Conservation (phyloP, 2,113 vertebrate species). For the Rhadina sibilatrix region DNA sequence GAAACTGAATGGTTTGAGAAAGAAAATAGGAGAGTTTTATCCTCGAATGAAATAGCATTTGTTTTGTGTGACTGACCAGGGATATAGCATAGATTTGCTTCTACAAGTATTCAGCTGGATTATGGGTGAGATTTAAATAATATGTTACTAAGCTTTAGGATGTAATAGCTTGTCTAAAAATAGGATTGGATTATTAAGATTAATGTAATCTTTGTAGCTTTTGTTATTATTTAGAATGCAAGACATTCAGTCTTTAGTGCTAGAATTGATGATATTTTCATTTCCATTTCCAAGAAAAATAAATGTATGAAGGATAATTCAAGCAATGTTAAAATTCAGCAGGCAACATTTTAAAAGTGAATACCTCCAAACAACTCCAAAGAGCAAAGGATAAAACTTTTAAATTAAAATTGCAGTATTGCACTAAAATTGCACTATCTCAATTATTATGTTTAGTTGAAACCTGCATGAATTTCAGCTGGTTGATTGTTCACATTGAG, state of each 20-base stretch:
- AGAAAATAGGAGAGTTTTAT: background rate
- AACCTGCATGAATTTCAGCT: background rate
- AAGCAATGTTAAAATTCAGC: background rate
- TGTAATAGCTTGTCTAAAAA: slow-evolving; percentile 49
- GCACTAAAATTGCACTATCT: background rate
- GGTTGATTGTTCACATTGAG: background rate
- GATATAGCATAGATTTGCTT: background rate
- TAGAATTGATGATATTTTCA: background rate
- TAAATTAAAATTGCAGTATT: background rate
- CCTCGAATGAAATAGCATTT: background rate
- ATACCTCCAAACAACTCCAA: background rate
- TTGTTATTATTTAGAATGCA: slow-evolving; percentile 41
- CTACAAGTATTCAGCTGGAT: background rate
- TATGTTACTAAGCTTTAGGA: slow-evolving; percentile 42
- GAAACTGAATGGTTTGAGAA: background rate
- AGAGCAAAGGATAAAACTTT: background rate
- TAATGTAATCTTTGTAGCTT: slow-evolving; percentile 41
- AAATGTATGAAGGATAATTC: background rate
- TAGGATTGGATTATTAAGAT: slow-evolving; percentile 62
- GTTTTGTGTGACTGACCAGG: background rate
- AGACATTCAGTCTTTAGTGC: background rate
- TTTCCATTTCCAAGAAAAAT: background rate
- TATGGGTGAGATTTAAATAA: slow-evolving; percentile 57
- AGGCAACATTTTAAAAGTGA: background rate
- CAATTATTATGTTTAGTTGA: background rate